Conservation (phyloP, 1,140 invertebrate genomes). For the Patella vulgata region DNA sequence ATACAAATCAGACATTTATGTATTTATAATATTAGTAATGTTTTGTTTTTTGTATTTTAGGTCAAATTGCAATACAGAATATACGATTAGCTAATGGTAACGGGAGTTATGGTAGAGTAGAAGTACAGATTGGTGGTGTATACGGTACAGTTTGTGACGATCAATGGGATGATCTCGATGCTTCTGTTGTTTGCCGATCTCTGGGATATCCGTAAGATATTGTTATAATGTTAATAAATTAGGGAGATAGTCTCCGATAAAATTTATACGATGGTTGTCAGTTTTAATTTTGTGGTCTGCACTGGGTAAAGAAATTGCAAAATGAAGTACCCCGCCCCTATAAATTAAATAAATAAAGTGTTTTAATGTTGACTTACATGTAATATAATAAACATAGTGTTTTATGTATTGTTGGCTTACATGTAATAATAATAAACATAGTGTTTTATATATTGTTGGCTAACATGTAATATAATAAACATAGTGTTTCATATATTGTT, state of each 20-base stretch:
- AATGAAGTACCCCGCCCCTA: neutral
- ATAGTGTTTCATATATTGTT: too few species aligned
- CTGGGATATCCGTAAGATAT: constrained; percentile 44
- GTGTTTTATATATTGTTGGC: too few species aligned
- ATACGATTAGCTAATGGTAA: constrained; percentile 19
- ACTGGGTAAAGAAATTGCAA: neutral
- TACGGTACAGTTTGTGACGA: constrained; percentile 55
- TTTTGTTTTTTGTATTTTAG: constrained; percentile 14
- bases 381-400: too few species aligned
- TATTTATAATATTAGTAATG: too few species aligned
- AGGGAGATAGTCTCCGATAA: neutral
- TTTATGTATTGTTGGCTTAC: too few species aligned
- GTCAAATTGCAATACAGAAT: neutral
- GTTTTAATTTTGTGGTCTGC: neutral
- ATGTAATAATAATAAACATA: too few species aligned
- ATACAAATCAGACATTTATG: too few species aligned
- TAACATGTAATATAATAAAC: too few species aligned
- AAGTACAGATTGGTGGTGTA: constrained; percentile 32
- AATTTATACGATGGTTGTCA: too few species aligned
- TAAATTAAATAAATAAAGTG: neutral
- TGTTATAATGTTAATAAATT: neutral
- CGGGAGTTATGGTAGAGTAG: constrained; percentile 22
- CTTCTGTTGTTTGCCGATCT: constrained; percentile 46
- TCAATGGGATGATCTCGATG: constrained; percentile 32
- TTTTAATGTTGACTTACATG: neutral